phyloP scores from a whole-genome alignment of 92 coral and sea anemone species.

The Anthopleura xanthogrammica region DNA sequence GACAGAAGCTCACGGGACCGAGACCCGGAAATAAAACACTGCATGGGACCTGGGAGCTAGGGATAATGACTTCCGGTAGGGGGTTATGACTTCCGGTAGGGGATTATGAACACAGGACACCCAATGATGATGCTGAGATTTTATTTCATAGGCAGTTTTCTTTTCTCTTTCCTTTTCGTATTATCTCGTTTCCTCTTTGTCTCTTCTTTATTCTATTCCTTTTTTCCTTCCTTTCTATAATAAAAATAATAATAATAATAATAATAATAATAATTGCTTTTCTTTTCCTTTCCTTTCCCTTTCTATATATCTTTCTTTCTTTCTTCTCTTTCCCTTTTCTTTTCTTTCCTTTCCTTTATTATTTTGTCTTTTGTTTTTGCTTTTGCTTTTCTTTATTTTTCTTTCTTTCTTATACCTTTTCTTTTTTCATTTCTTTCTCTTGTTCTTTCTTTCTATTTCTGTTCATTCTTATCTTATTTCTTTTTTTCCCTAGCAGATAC shows the following conservation, averaged over 20 bases:
- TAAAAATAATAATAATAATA: not conserved
- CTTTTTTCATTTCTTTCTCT: not conserved
- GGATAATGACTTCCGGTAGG: constrained; percentile 3
- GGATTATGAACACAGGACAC: constrained; percentile 16
- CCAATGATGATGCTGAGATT: not conserved
- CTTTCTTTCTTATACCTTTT: not conserved
- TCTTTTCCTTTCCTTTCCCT: not conserved
- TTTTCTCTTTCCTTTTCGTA: no score
- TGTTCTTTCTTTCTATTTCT: no score
- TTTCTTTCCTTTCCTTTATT: not conserved
- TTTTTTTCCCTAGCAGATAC: no score
- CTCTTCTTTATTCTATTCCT: not conserved
- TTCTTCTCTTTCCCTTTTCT: not conserved
- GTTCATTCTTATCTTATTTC: no score
- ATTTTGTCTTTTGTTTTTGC: not conserved
- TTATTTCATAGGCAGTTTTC: no score
- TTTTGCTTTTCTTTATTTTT: no score
- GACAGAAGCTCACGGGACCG: not conserved
- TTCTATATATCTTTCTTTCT: not conserved
- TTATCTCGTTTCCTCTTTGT: no score
- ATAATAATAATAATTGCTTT: not conserved
- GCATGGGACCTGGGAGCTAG: not conserved
- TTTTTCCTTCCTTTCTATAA: not conserved
- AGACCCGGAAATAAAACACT: constrained; percentile 16
- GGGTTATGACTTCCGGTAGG: not conserved